Base-by-base conservation (phyloP, 2,888 invertebrate species). In the Dexiosoma caninum region DNA sequence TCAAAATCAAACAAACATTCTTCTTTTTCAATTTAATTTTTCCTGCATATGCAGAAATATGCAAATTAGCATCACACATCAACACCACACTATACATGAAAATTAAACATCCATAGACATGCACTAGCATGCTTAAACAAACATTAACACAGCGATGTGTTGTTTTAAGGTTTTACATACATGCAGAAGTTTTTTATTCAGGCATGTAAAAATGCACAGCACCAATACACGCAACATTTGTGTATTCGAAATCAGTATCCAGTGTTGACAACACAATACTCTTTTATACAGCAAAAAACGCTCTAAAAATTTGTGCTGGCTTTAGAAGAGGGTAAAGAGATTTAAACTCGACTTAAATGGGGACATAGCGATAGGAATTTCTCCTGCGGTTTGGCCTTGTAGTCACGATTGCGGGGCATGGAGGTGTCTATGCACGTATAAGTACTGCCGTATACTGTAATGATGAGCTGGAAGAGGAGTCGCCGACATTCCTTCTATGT, bases 11-110 rank as follows among this genome's bases (percentile, higher is more conserved):
- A 69, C 76, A 71, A 62, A 35, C 37, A n/a, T 21, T 37, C 27
- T 57, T 12, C 16, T 70, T 12, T 42, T 53, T 51, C 40, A 23
- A 30, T 49, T 66, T 35, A 12, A 27, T 55, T 53, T 27, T 14
- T 21, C 14, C 14, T 37, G 35, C 23, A 21, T 62, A 77, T 77
- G 44, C 60, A 72, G 37, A 35, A 60, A 64, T 72, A 81, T 77
- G 77, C 64, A 81, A 81, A 81, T 81, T 77, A 77, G 74, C 81
- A 72, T 64, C 72, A 81, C 77, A 81, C 69, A 74, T 77, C 77
- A 77, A 81, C 74, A 74, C 77, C 64, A 37, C 69, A 74, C 72
- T 64, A 30, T 23, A 32, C 21, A 42, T 37, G 59, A 51, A 60
- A 76, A 55, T 40, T 53, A 70, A 46, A 70, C 62, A 66, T 49